Evolutionary conservation across 2,888 invertebrate species (phyloP).

Genomic region (Tanytarsus gracilentus): DNA sequence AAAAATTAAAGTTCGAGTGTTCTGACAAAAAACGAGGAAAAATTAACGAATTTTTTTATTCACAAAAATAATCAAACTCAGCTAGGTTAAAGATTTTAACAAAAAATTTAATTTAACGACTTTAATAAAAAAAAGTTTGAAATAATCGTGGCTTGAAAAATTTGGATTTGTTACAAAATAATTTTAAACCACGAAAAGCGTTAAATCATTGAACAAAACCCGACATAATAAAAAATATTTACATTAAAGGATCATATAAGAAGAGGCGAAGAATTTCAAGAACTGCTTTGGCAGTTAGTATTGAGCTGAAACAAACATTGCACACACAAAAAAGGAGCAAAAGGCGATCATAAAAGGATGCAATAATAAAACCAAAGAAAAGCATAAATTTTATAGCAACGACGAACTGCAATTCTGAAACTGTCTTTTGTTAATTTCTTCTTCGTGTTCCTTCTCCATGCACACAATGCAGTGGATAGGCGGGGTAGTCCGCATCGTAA

Average conservation of each 20-base stretch:
- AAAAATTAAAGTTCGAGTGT: too few species aligned
- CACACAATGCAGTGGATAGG: constrained; percentile 3
- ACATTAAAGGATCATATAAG: neutral
- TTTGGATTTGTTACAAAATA: too few species aligned
- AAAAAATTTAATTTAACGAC: too few species aligned
- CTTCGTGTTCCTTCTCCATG: neutral
- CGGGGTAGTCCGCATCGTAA: constrained; percentile 26
- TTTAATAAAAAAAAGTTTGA: too few species aligned
- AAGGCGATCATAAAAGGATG: constrained; percentile 19
- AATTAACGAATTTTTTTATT: too few species aligned
- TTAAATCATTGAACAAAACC: too few species aligned
- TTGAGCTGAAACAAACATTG: too few species aligned
- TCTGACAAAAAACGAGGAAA: too few species aligned
- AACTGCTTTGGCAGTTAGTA: neutral
- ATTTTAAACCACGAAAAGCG: too few species aligned
- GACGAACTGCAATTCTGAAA: constrained; percentile 19
- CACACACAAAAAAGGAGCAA: constrained; percentile 17
- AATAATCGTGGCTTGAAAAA: too few species aligned
- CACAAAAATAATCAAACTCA: too few species aligned
- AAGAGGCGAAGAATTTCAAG: neutral
- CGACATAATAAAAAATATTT: neutral
- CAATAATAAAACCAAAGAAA: constrained; percentile 26
- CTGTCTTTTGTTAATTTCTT: constrained; percentile 8
- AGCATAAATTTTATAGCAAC: constrained; percentile 5
- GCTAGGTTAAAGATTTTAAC: too few species aligned